phyloP scores from a whole-genome alignment of 2,113 vertebrate genomes.

The Eulacestoma nigropectus region DNA sequence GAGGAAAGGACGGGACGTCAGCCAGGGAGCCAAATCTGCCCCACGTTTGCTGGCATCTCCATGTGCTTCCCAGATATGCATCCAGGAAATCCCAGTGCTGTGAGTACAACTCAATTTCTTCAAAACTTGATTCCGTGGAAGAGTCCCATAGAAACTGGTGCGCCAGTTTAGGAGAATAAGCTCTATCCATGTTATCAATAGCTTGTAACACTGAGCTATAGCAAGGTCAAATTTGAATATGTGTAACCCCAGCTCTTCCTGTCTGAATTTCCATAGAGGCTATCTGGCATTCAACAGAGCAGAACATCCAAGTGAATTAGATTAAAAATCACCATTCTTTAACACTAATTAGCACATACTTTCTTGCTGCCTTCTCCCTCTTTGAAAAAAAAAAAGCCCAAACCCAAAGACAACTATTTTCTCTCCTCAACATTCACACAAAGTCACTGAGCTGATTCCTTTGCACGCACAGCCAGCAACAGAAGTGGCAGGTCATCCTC shows the following conservation, averaged over 20 bases:
- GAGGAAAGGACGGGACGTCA: not conserved
- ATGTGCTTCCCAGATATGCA: not conserved
- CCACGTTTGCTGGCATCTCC: not conserved
- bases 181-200: not conserved
- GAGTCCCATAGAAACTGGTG: not conserved
- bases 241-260: not conserved
- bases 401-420: not conserved
- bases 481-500: not conserved
- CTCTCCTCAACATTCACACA: not conserved
- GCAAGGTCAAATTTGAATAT: not conserved
- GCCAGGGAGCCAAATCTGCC: not conserved
- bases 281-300: not conserved
- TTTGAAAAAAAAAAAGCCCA: not conserved
- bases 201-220: not conserved
- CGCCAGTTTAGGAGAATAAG: not conserved
- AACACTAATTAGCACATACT: constrained; percentile 2
- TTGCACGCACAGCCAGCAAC: not conserved
- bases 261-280: not conserved
- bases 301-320: not conserved
- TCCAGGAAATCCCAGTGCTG: not conserved
- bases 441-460: not conserved
- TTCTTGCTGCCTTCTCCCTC: not conserved
- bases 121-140: not conserved
- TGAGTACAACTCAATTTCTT: not conserved
- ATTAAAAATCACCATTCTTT: not conserved